These are phyloP conservation scores for Ceryle rudis DNA, from an alignment of 2,797 vertebrate genomes.

Conservation along the genomic window DNA sequence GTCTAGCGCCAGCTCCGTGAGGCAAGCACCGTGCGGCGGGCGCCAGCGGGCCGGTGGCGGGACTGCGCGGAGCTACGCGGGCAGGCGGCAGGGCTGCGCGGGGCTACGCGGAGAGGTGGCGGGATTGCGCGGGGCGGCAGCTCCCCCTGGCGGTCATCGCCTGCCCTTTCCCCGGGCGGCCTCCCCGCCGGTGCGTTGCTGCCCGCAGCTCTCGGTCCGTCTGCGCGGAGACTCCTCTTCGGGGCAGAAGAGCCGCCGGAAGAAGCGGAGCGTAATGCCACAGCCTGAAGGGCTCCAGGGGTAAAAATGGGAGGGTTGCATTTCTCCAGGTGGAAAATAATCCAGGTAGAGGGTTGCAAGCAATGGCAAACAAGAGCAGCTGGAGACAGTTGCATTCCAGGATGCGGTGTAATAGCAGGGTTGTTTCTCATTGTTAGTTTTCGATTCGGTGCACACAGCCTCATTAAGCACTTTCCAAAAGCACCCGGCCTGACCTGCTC, in stretches of 20 bases:
- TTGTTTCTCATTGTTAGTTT: background rate
- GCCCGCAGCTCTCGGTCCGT: accelerated
- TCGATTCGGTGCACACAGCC: background rate
- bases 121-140: background rate
- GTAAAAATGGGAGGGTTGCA: too few species aligned
- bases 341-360: accelerated
- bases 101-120: background rate
- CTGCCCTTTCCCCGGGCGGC: background rate
- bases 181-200: accelerated
- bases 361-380: background rate
- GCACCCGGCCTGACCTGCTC: accelerated
- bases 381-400: accelerated
- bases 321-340: background rate
- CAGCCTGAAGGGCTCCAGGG: background rate
- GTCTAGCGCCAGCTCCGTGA: background rate
- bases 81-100: background rate
- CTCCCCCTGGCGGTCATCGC: background rate
- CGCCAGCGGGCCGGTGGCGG: background rate
- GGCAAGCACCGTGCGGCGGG: background rate
- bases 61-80: too few species aligned
- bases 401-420: accelerated
- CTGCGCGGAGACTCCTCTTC: accelerated
- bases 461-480: background rate
- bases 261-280: accelerated
- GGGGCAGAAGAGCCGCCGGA: background rate